Percentiles rank a stretch among this genome's conserved stretches.
These are phyloP conservation scores for Eledona agricola DNA, from an alignment of 2,888 invertebrate species.

Conservation along the genomic window DNA sequence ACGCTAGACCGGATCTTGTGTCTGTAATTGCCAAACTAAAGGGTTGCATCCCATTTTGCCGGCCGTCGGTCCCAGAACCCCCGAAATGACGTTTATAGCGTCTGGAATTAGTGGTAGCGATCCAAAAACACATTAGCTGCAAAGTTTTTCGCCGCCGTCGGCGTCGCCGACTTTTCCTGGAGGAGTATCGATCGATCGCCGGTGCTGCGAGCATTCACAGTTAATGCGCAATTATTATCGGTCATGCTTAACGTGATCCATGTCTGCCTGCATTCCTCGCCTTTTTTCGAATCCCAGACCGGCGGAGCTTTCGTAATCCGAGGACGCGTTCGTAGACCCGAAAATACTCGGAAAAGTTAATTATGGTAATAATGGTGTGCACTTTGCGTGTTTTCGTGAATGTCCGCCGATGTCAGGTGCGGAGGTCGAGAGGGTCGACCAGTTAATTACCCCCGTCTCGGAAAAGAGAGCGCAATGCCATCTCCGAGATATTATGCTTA, in stretches of 20 bases:
- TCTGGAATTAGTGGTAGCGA: too few species aligned
- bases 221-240: constrained; percentile 22
- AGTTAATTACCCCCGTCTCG: constrained; percentile 42
- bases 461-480: constrained; percentile 39
- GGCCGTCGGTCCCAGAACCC: too few species aligned
- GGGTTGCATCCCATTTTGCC: too few species aligned
- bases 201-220: constrained; percentile 10
- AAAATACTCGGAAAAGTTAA: constrained; percentile 48
- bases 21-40: too few species aligned
- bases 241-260: constrained; percentile 20
- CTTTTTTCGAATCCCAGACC: constrained; percentile 2
- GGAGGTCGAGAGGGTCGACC: constrained; percentile 35
- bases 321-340: constrained; percentile 41
- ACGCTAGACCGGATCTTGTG: too few species aligned
- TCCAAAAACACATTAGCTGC: too few species aligned
- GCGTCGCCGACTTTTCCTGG: constrained; percentile 7
- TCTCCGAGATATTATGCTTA: constrained; percentile 44
- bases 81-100: too few species aligned
- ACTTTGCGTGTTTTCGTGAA: constrained; percentile 42
- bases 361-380: constrained; percentile 46
- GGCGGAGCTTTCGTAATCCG: constrained; percentile 41
- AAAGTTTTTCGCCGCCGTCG: too few species aligned
- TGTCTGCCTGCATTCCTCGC: constrained; percentile 10
- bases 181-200: constrained; percentile 20
- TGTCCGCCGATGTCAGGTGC: constrained; percentile 40